phyloP scores from a whole-genome alignment of 1,140 invertebrate species.

The Brachionus paranguensis region DNA sequence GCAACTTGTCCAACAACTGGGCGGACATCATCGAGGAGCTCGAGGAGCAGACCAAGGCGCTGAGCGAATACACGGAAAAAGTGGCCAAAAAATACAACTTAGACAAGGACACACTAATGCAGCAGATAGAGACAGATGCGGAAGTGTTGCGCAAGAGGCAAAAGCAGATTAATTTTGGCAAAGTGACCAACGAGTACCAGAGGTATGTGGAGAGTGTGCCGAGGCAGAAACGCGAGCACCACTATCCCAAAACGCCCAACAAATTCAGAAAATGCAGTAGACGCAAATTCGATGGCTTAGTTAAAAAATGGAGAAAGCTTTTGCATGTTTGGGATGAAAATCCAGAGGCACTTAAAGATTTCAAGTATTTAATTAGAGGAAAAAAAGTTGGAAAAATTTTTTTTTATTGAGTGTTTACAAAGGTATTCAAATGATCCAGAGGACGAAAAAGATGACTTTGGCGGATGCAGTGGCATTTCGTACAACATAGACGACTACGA shows the following conservation, averaged over 20 bases:
- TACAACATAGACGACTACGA: conserved; percentile 21
- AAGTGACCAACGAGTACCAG: conserved; percentile 81
- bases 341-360: conserved; percentile 29
- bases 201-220: conserved; percentile 68
- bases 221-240: conserved; percentile 65
- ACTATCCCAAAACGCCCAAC: conserved; percentile 78
- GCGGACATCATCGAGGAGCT: conserved; percentile 34
- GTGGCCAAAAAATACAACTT: conserved; percentile 25
- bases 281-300: conserved; percentile 77
- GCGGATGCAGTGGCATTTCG: conserved; percentile 15
- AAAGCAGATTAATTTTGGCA: conserved; percentile 90
- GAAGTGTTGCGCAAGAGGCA: conserved; percentile 68
- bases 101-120: neutral
- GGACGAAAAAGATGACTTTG: conserved; percentile 11
- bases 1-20: conserved; percentile 39
- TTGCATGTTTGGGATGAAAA: conserved; percentile 71
- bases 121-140: conserved; percentile 61
- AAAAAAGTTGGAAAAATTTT: neutral
- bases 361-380: conserved; percentile 24
- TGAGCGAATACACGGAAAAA: conserved; percentile 11
- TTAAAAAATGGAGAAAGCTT: conserved; percentile 76
- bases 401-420: neutral
- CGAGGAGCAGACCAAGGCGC: conserved; percentile 18
- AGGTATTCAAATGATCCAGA: conserved; percentile 21
- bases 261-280: conserved; percentile 78